Base-by-base conservation (phyloP, 2,888 invertebrate species). In the Galerucella calmariensis region DNA sequence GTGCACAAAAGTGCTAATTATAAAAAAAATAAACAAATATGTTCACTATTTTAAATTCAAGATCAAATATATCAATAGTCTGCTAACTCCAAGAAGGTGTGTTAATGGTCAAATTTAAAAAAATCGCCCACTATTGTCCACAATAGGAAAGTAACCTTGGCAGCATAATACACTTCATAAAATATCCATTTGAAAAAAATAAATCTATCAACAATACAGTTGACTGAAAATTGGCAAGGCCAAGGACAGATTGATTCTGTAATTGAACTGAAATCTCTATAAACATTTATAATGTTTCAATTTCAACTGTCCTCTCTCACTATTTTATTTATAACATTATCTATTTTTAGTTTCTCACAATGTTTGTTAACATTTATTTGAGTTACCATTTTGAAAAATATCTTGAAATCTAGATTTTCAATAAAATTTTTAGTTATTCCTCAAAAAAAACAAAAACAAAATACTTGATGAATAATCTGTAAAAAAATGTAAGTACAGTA, bases 161-260 rank as follows among this genome's bases (percentile, higher is more conserved):
- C 35, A 41, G 10, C 5, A 35, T 62, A 35, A 62, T 35, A 41
- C 41, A n/a, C 41, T 62, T 62, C 35, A 16, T 41, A 35, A 20
- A 62, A 62, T 62, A n/a, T 11, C 62, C 62, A 62, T 14, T 62
- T 62, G 10, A 59, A 61, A 35, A 61, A 16, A 35, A 41, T 62
- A 62, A 35, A 62, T 9, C 62, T 62, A 62, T 16, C 41, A 62
- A 62, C n/a, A 41, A 9, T 41, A 41, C 62, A 62, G 16, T 27
- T 35, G 62, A 62, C 62, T 62, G 35, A 62, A 10, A 62, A 62
- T 24, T 62, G 62, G 14, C 53, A 68, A 56, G 12, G 51, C 56
- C 44, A 53, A 68, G 68, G 56, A 14, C 53, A 20, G 12, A n/a
- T 56, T 56, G 2, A 56, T 56, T 46, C 48, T 35, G n/a, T 51